Conservation (phyloP, 2,113 vertebrate genomes). For the human region DNA sequence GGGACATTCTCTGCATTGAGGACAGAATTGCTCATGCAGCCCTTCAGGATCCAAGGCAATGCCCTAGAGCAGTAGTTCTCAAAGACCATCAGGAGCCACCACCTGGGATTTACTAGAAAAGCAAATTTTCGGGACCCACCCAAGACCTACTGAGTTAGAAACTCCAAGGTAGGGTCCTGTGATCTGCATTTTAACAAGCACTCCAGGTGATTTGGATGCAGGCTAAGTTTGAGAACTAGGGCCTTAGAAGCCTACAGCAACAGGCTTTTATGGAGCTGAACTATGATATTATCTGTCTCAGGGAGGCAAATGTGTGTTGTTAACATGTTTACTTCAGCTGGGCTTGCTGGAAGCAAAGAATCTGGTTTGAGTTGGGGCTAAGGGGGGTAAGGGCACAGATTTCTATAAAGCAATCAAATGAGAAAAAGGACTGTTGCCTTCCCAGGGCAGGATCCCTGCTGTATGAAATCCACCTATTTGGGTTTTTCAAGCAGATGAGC, state of each 20-base stretch:
- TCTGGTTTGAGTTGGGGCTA: neutral
- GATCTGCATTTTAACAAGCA: neutral
- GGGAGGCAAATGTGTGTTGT: fast-evolving
- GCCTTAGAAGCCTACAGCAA: neutral
- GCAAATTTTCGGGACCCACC: neutral
- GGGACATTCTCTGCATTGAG: neutral
- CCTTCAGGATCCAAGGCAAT: neutral
- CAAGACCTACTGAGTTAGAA: neutral
- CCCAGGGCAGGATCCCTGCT: neutral
- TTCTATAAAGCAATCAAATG: slow-evolving; percentile 28
- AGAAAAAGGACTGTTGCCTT: neutral
- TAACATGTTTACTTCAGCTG: neutral
- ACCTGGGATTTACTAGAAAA: neutral
- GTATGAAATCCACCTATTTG: neutral
- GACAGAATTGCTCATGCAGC: too few relatives aligned
- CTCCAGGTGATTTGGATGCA: neutral
- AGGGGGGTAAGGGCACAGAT: neutral
- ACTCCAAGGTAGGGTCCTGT: neutral
- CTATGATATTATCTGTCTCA: neutral
- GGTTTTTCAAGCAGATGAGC: neutral
- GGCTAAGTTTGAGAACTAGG: neutral
- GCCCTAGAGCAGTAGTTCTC: neutral
- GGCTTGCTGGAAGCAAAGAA: neutral
- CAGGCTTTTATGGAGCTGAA: neutral
- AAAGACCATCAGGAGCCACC: neutral